Evolutionary conservation across 2,888 invertebrate genomes (phyloP).

Genomic region (Dione vanillae): DNA sequence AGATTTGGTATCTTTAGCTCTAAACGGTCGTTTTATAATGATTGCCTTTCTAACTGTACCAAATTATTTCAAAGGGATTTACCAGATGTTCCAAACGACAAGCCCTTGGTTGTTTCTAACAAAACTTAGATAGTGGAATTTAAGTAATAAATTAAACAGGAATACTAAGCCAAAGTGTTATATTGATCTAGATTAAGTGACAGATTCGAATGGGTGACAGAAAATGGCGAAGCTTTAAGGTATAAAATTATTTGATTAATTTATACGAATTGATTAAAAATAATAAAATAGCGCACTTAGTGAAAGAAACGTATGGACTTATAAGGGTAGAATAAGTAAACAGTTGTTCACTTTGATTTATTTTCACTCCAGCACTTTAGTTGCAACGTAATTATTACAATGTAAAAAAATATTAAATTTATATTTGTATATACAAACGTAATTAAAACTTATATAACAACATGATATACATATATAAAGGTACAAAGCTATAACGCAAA

Average conservation of each 20-base stretch:
- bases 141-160: neutral
- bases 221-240: neutral
- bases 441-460: constrained; percentile 5
- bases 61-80: constrained; percentile 24
- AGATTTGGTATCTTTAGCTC: neutral
- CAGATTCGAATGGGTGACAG: neutral
- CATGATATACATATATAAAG: neutral
- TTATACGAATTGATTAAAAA: too few relatives aligned
- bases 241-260: too few relatives aligned
- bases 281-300: too few relatives aligned
- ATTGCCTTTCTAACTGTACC: constrained; percentile 17
- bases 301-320: too few relatives aligned
- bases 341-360: too few relatives aligned
- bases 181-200: neutral
- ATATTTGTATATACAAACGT: neutral
- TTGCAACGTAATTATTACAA: too few relatives aligned
- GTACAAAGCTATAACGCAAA: constrained; percentile 16
- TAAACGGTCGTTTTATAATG: constrained; percentile 10
- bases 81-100: constrained; percentile 21
- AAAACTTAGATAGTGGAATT: constrained; percentile 4
- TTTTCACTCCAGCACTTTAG: too few relatives aligned
- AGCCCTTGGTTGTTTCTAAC: neutral
- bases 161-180: neutral
- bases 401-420: too few relatives aligned
- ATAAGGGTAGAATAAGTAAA: too few relatives aligned